A percentile compares a stretch with the other conserved stretches of the same genome.
These are phyloP conservation scores for Copsychus sechellarum DNA, from an alignment of 2,113 vertebrate species.

Conservation along the genomic window DNA sequence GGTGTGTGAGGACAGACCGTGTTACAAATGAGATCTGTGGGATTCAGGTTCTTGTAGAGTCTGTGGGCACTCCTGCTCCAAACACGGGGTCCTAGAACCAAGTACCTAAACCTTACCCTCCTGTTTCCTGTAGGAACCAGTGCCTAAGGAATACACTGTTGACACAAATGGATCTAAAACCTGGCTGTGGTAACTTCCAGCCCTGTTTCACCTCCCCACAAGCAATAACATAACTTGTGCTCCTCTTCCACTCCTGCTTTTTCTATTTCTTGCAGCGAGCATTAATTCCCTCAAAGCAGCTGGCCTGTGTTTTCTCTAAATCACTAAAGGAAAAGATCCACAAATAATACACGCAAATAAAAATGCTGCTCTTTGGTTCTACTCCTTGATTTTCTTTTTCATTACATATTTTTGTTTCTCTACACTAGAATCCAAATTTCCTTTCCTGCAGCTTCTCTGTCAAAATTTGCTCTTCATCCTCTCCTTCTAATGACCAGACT, in stretches of 20 bases:
- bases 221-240: not conserved
- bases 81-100: not conserved
- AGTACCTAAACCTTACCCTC: not conserved
- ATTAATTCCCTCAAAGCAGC: not conserved
- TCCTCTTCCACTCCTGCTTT: not conserved
- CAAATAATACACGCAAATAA: not conserved
- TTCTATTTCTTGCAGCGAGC: not conserved
- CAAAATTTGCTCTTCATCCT: not conserved
- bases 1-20: not conserved
- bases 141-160: not conserved
- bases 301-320: not conserved
- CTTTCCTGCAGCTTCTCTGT: not conserved
- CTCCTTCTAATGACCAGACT: not conserved
- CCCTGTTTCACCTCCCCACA: not conserved
- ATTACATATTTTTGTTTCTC: not conserved
- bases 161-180: not conserved
- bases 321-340: not conserved
- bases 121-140: accelerated
- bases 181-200: not conserved
- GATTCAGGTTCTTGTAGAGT: not conserved
- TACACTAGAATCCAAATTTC: not conserved
- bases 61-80: not conserved
- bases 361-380: not conserved
- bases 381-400: not conserved
- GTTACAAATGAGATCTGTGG: not conserved